phyloP scores from a whole-genome alignment of 2,797 vertebrate species.

The Platyrinchus mystaceus region DNA sequence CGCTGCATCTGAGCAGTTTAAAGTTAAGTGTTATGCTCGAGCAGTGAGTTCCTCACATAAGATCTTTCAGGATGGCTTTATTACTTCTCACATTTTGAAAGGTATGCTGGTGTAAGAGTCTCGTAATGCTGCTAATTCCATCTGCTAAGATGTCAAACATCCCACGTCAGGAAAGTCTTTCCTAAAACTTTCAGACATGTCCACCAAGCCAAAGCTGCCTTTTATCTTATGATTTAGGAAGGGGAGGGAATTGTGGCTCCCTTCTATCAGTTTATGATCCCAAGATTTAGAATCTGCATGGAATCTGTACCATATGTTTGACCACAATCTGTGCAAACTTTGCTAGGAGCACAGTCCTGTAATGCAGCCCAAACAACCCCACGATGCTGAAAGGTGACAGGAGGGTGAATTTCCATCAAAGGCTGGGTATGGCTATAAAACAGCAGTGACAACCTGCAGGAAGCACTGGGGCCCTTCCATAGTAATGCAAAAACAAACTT shows the following conservation, averaged over 20 bases:
- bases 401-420: conserved; percentile 1
- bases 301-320: conserved; percentile 64
- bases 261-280: conserved; percentile 53
- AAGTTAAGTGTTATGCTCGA: not conserved
- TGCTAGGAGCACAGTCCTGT: not conserved
- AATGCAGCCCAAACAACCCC: not conserved
- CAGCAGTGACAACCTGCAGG: not conserved
- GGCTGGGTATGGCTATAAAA: not conserved
- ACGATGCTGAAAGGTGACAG: not conserved
- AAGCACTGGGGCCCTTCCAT: not conserved
- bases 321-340: not conserved
- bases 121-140: conserved; percentile 29
- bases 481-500: not conserved
- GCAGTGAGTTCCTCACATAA: not conserved
- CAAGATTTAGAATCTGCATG: conserved; percentile 57
- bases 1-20: not conserved
- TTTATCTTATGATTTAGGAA: conserved; percentile 64
- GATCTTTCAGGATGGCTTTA: conserved; percentile 4
- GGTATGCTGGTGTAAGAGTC: not conserved
- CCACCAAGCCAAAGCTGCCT: conserved; percentile 11
- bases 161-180: not conserved
- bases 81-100: conserved; percentile 12
- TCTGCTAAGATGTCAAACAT: conserved; percentile 2
- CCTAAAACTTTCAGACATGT: not conserved
- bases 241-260: conserved; percentile 29